Evolutionary conservation across 2,113 vertebrate species (phyloP), one percentile per base, ranked within the genome.

Genomic region (Trachemys scripta): DNA sequence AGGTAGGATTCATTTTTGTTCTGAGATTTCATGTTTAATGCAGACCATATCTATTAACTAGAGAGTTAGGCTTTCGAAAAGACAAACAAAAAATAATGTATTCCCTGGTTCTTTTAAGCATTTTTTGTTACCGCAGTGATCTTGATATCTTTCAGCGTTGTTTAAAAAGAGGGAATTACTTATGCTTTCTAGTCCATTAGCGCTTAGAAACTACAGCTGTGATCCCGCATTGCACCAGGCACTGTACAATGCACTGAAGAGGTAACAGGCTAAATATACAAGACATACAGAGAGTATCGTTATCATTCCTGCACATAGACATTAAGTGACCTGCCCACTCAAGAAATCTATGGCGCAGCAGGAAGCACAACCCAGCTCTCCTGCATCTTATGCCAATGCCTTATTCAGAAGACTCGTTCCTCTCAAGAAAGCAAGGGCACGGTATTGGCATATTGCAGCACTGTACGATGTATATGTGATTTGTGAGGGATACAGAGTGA

Each of bases 201-300:
- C 31, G 29, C 25, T 50, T 47, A 38, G 38, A 42, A 87, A 87
- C 16, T 92, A 62, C 57, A 93, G 57, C 62, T 53, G 47, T 13
- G 88, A 47, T 3, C 27, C 14, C 7, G 8, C 42, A 85, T 38
- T 83, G 16, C 25, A 78, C 17, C 90, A 45, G 56, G 29, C 87
- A 31, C 84, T 95, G 29, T 57, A 25, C 45, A 80, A 9, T 29
- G 27, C 49, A 69, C 62, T 69, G n/a, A 69, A 69, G 62, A 69
- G 35, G 31, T 69, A 17, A n/a, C 31, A 35, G 16, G 35, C 35
- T n/a, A 69, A 69, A 69, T 84, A 95, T 50, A 79, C 69, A 82
- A 49, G 88, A 35, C 1, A 91, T 57, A 25, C 38, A 54, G 54
- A 81, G 81, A 22, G 9, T 1, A 1, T 5, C 0, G 0, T 83